Evolutionary conservation across 2,797 vertebrate species (phyloP).

Genomic region (Lacerta bilineata): DNA sequence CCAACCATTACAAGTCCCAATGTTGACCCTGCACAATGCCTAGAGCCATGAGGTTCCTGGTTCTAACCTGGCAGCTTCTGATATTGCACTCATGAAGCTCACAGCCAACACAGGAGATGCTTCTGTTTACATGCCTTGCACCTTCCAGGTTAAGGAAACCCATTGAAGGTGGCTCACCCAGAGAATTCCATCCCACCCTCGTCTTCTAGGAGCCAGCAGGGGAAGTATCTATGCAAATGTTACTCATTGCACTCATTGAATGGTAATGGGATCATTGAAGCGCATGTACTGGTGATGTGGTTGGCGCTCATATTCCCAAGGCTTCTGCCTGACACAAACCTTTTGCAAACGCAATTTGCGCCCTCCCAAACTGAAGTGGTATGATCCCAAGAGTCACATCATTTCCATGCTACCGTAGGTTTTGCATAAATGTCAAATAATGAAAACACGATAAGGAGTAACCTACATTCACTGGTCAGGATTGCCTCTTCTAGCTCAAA

Average conservation of each 20-base stretch:
- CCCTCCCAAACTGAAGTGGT: background rate
- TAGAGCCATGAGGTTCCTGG: too few species aligned
- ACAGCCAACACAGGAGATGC: background rate
- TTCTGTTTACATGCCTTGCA: background rate
- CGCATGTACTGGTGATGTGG: background rate
- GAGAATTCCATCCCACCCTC: background rate
- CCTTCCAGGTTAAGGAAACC: background rate
- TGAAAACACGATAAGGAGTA: background rate
- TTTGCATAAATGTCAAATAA: too few species aligned
- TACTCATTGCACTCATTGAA: background rate
- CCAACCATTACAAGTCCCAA: too few species aligned
- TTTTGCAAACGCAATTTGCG: background rate
- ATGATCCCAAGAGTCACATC: background rate
- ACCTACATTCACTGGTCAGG: background rate
- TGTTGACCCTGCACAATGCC: too few species aligned
- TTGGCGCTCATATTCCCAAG: background rate
- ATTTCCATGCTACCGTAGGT: background rate
- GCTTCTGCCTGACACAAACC: background rate
- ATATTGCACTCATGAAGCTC: background rate
- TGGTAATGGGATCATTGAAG: background rate
- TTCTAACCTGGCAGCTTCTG: background rate
- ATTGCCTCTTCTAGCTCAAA: background rate
- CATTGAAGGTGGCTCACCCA: background rate
- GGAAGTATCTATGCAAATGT: background rate
- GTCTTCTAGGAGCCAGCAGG: background rate